A percentile compares a stretch with the other conserved stretches of the same genome.
Conservation (phyloP, 2,113 vertebrate genomes). For the Mustelus asterias region DNA sequence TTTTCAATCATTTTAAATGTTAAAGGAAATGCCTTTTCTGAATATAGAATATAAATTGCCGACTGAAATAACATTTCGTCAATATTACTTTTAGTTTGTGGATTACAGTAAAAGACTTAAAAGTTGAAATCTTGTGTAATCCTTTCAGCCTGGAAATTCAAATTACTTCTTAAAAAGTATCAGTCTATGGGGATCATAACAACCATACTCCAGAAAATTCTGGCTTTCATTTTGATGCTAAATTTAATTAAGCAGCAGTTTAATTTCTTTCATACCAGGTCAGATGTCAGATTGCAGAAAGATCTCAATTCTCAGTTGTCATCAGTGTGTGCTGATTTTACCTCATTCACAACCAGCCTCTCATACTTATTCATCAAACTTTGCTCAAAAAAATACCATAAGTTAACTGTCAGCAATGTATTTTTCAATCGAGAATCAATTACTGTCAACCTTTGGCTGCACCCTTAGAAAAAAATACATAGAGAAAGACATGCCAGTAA, state of each 20-base stretch:
- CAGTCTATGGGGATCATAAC: no score
- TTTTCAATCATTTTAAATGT: not conserved
- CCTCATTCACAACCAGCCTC: not conserved
- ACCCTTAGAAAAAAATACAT: not conserved
- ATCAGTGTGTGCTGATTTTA: not conserved
- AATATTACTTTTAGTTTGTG: no score
- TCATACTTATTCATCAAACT: constrained; percentile 24
- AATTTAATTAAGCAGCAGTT: not conserved
- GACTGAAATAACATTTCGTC: no score
- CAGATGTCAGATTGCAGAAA: not conserved
- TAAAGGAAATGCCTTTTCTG: not conserved
- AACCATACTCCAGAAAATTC: not conserved
- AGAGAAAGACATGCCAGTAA: no score
- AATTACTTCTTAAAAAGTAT: no score
- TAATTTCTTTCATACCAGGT: not conserved
- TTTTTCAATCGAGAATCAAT: constrained; percentile 9
- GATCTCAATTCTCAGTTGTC: constrained; percentile 34
- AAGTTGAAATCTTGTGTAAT: no score
- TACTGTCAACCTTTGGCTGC: not conserved
- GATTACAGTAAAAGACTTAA: no score
- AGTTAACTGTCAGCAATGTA: constrained; percentile 37
- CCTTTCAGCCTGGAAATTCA: no score
- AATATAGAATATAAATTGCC: no score
- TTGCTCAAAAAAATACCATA: constrained; percentile 37
- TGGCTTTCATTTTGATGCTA: not conserved